phyloP scores from a whole-genome alignment of 2,113 vertebrate species.

The Aegotheles bennettii region DNA sequence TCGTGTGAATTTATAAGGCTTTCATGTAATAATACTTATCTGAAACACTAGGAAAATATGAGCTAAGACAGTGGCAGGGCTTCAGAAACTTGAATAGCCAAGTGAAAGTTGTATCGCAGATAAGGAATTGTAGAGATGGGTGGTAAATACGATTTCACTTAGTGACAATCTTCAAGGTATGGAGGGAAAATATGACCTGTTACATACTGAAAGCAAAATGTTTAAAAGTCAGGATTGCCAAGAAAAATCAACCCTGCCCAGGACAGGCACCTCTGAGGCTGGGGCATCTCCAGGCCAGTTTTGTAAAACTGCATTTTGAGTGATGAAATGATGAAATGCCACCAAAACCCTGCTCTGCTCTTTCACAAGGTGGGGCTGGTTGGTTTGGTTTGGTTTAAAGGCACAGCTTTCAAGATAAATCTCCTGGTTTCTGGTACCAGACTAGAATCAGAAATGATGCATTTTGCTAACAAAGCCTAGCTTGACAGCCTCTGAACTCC shows the following conservation, averaged over 20 bases:
- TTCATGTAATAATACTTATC: not conserved
- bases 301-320: not conserved
- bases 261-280: not conserved
- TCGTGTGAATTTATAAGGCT: not conserved
- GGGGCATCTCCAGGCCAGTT: not conserved
- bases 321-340: not conserved
- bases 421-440: not conserved
- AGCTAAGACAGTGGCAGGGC: not conserved
- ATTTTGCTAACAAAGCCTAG: not conserved
- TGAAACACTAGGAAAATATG: not conserved
- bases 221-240: not conserved
- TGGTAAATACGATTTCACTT: not conserved
- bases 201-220: not conserved
- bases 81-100: not conserved
- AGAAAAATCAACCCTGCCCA: not conserved
- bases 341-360: not conserved
- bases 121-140: too few relatives aligned
- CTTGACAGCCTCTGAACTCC: not conserved
- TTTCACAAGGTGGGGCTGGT: fast-evolving
- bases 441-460: not conserved
- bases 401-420: not conserved
- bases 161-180: not conserved
- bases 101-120: not conserved
- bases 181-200: not conserved
- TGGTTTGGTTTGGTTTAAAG: not conserved